These are phyloP conservation scores for Aplocera efformata DNA, from an alignment of 2,888 invertebrate genomes.

Conservation along the genomic window DNA sequence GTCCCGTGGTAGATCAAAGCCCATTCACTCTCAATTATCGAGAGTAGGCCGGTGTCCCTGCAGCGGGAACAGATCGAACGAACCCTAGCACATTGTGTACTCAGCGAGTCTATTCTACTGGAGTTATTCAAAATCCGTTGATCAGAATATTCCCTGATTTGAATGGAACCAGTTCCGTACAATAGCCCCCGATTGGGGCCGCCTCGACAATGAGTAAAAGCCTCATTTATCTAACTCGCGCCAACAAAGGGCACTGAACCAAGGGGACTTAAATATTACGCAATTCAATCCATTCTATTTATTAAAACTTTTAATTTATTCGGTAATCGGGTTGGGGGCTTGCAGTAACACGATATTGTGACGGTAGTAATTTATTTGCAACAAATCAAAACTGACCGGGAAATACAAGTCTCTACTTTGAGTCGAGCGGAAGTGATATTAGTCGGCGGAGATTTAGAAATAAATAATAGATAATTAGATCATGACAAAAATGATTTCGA, in stretches of 20 bases:
- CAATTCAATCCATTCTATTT: constrained; percentile 32
- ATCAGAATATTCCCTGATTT: constrained; percentile 17
- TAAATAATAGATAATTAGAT: too few relatives aligned
- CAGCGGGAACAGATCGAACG: too few relatives aligned
- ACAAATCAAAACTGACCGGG: too few relatives aligned
- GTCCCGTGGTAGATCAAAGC: too few relatives aligned
- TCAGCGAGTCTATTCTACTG: constrained; percentile 10
- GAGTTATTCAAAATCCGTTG: constrained; percentile 18
- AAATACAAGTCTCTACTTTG: too few relatives aligned
- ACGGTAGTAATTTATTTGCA: constrained; percentile 53
- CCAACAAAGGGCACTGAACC: constrained; percentile 35
- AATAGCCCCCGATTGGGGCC: constrained; percentile 26
- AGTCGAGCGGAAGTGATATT: too few relatives aligned
- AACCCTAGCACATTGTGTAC: constrained; percentile 1
- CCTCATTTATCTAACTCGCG: constrained; percentile 50
- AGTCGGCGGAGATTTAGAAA: too few relatives aligned
- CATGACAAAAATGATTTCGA: too few relatives aligned
- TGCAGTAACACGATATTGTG: constrained; percentile 44
- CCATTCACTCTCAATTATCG: too few relatives aligned
- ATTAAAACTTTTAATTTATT: constrained; percentile 30
- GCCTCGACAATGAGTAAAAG: constrained; percentile 37
- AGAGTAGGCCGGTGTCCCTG: too few relatives aligned
- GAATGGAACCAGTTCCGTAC: constrained; percentile 26
- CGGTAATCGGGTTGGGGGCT: constrained; percentile 28
- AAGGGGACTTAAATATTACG: constrained; percentile 30